Conservation (phyloP, 2,888 invertebrate species). For the Aelia acuminata region DNA sequence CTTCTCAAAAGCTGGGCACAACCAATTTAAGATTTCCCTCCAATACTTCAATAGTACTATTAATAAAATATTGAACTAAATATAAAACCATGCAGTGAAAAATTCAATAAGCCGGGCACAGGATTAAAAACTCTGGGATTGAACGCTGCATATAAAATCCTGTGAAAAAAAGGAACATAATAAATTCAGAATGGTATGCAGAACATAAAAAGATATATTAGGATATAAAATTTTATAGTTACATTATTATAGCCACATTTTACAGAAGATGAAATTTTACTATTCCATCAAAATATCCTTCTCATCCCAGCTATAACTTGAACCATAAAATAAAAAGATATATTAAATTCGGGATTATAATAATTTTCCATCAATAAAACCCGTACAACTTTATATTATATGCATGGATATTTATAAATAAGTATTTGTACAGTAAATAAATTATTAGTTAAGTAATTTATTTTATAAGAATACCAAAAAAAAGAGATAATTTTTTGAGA, state of each 20-base stretch:
- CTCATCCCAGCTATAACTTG: not conserved
- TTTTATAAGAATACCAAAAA: too few relatives aligned
- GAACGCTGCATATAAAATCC: not conserved
- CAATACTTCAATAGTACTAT: not conserved
- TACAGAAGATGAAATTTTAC: not conserved
- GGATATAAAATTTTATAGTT: not conserved
- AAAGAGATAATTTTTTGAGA: too few relatives aligned
- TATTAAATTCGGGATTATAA: not conserved
- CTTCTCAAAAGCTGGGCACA: not conserved
- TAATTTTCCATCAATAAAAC: too few relatives aligned
- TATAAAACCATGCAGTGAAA: not conserved
- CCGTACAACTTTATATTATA: too few relatives aligned
- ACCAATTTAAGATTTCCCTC: too few relatives aligned
- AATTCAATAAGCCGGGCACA: not conserved
- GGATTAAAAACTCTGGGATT: not conserved
- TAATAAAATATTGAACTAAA: not conserved
- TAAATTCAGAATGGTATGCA: not conserved
- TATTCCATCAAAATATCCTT: not conserved
- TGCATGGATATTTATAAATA: too few relatives aligned
- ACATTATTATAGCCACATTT: not conserved
- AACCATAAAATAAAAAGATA: not conserved
- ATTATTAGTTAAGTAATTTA: too few relatives aligned
- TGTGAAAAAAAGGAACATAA: not conserved
- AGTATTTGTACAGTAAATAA: too few relatives aligned
- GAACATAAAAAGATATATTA: slow-evolving; percentile 3